Evolutionary conservation across 2,888 invertebrate genomes (phyloP), one percentile per base, ranked within the genome.

Genomic region (Alsophila aescularia): DNA sequence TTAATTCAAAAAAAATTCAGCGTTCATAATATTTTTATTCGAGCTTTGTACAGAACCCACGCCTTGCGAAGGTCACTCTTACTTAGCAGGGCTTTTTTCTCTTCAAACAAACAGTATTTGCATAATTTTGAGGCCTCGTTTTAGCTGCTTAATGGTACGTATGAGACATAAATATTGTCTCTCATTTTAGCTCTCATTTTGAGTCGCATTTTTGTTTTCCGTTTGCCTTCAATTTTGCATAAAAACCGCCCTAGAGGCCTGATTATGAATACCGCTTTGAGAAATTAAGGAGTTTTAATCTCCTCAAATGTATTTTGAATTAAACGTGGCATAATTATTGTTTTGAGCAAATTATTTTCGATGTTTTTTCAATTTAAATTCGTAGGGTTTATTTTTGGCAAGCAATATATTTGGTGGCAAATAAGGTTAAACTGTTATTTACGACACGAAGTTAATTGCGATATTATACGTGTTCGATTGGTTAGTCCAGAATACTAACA

Each of bases 91-190:
- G 44, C 49, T 56, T 37, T n/a, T 66, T 64, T 58, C 47, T 54
- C 42, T 51, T 44, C 60, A 69, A 69, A 68, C 70, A 66, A 66
- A 68, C 68, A 58, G 66, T 77, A 84, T 85, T 86, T 86, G 84
- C 85, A 86, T 85, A 80, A 70, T 83, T 73, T 83, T 78, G 84
- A 73, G 83, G 80, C 72, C 79, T 81, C 81, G 73, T 77, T 80
- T 83, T 73, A 70, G 70, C 75, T 83, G 85, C 79, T 82, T 82
- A 87, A 86, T 86, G 85, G 77, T 70, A 79, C 85, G 85, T 81
- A 73, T 71, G 79, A 77, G 81, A 70, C 73, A 86, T 85, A 84
- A 85, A 86, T 86, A 85, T 83, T 81, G 80, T 81, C 77, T 77
- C 75, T 75, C 75, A 66, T 79, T 81, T 45, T 2, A 12, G 45